Evolutionary conservation across 2,888 invertebrate species (phyloP).

Genomic region (Orthonevra nobilis): DNA sequence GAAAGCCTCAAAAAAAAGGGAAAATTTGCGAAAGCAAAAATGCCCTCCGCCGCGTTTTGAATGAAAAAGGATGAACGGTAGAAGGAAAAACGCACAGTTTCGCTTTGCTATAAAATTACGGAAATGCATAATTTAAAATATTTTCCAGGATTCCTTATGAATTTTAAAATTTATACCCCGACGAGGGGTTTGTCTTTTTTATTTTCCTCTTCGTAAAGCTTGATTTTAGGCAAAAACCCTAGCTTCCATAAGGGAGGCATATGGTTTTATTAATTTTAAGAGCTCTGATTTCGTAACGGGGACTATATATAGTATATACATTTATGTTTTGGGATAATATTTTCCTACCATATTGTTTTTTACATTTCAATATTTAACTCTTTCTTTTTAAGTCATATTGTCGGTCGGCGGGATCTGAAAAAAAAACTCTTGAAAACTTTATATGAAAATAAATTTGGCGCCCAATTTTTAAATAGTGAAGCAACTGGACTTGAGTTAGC

Average conservation of each 20-base stretch:
- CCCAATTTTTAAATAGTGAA: no score
- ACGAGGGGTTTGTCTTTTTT: background rate
- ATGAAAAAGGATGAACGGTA: slow-evolving; percentile 11
- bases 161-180: slow-evolving; percentile 64
- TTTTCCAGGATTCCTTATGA: slow-evolving; percentile 67
- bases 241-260: slow-evolving; percentile 49
- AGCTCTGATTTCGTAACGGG: no score
- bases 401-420: no score
- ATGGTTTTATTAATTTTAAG: slow-evolving; percentile 65
- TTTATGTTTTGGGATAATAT: background rate
- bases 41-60: slow-evolving; percentile 12
- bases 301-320: no score
- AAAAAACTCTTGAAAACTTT: no score
- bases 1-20: slow-evolving; percentile 28
- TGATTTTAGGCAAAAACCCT: slow-evolving; percentile 39
- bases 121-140: slow-evolving; percentile 70
- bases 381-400: no score
- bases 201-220: slow-evolving; percentile 30
- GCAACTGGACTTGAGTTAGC: no score
- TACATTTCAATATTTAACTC: slow-evolving; percentile 15
- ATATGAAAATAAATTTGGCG: no score
- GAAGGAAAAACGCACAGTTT: slow-evolving; percentile 36
- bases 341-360: slow-evolving; percentile 10
- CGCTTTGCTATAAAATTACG: slow-evolving; percentile 66
- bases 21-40: slow-evolving; percentile 7